Conservation (phyloP, 2,113 vertebrate species). For the Athene cunicularia region DNA sequence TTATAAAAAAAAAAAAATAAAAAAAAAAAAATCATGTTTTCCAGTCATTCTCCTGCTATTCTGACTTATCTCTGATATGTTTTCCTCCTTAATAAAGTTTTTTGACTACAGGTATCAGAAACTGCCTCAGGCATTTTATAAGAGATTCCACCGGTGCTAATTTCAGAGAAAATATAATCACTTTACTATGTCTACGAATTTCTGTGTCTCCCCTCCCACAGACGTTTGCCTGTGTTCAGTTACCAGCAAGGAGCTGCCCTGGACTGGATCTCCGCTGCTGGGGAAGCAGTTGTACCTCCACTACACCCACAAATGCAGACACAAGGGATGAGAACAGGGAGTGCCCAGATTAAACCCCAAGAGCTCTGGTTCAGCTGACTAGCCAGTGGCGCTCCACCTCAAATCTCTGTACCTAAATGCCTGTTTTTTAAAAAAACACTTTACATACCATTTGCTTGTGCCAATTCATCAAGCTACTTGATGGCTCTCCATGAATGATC, state of each 20-base stretch:
- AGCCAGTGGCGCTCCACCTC: not conserved
- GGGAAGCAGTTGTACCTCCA: not conserved
- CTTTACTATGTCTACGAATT: not conserved
- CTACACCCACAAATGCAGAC: rapidly evolving
- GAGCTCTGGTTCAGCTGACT: not conserved
- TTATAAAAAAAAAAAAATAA: not conserved
- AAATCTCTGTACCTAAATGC: not conserved
- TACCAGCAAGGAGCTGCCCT: not conserved
- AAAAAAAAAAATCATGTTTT: not conserved
- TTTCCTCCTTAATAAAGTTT: not conserved
- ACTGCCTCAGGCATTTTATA: not conserved
- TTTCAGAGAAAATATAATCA: not conserved
- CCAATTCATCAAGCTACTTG: not conserved
- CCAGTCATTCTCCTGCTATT: not conserved
- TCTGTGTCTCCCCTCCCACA: not conserved
- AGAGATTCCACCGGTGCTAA: not conserved
- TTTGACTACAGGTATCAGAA: not conserved
- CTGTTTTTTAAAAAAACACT: not conserved
- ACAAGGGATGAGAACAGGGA: not conserved
- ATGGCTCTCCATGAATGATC: not conserved
- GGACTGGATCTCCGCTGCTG: not conserved
- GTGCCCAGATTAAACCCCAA: not conserved
- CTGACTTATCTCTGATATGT: not conserved
- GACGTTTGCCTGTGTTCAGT: not conserved
- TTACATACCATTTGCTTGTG: not conserved